phyloP scores from a whole-genome alignment of 2,888 invertebrate genomes.

The Abrostola triplasia region DNA sequence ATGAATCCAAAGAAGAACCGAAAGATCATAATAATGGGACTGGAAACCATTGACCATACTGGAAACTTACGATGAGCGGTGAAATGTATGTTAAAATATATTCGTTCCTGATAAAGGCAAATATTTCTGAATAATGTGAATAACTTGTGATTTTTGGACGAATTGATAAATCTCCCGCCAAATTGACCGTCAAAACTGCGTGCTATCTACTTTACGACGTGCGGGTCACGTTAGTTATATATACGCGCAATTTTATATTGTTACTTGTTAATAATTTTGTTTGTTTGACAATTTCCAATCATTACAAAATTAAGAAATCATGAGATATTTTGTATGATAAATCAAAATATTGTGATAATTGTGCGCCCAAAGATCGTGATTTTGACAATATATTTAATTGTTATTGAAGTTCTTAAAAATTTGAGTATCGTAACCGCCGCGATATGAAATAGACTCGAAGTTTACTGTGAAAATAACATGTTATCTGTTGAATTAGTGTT shows the following conservation, averaged over 20 bases:
- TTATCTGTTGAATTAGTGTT: slow-evolving; percentile 11
- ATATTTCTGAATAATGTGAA: no score
- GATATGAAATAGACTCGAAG: neutral
- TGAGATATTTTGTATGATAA: neutral
- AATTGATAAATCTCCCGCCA: slow-evolving; percentile 37
- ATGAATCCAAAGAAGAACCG: no score
- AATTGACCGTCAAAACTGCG: slow-evolving; percentile 16
- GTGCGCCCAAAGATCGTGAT: no score
- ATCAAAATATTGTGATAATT: neutral
- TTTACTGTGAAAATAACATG: slow-evolving; percentile 4
- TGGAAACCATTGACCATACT: no score
- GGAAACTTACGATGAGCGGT: no score
- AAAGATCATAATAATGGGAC: no score
- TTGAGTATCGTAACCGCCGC: neutral
- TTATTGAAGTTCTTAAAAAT: no score
- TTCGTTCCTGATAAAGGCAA: no score
- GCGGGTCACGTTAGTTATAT: no score
- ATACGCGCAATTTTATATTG: slow-evolving; percentile 31
- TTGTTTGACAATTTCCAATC: neutral
- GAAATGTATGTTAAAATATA: no score
- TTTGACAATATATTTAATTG: no score
- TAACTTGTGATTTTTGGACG: slow-evolving; percentile 5
- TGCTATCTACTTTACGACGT: slow-evolving; percentile 5
- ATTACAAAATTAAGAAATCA: neutral
- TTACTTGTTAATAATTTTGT: slow-evolving; percentile 1